phyloP scores from a whole-genome alignment of 2,113 vertebrate genomes.

The Trochalopteron elliotii region DNA sequence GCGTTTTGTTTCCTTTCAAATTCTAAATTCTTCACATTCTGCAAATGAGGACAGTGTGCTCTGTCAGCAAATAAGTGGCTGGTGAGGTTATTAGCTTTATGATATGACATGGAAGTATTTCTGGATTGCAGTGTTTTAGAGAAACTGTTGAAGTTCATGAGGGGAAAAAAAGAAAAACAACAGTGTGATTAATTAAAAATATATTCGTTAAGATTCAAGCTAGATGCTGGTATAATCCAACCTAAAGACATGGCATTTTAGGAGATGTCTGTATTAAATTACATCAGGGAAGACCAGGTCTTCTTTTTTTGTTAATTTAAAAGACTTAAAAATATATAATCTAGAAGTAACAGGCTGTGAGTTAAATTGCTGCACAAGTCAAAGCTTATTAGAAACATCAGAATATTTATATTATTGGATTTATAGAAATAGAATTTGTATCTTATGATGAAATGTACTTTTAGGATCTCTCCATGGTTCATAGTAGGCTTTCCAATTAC shows the following conservation, averaged over 20 bases:
- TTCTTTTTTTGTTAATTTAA: neutral
- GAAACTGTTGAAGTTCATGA: neutral
- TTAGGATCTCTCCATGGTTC: neutral
- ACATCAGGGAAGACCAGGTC: neutral
- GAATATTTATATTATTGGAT: neutral
- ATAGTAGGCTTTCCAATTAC: neutral
- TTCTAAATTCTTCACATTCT: neutral
- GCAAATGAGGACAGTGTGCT: neutral
- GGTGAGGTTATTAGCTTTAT: neutral
- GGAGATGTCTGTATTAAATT: neutral
- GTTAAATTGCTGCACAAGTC: neutral
- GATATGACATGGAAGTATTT: neutral
- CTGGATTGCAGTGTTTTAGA: neutral
- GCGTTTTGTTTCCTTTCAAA: neutral
- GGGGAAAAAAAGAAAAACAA: neutral
- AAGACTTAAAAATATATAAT: neutral
- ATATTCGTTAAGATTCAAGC: neutral
- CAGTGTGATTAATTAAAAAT: neutral
- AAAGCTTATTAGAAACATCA: neutral
- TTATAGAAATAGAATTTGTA: neutral
- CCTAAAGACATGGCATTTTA: neutral
- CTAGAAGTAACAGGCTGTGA: neutral
- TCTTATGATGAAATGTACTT: neutral
- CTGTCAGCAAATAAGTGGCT: neutral
- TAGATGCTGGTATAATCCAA: neutral